Base-by-base conservation (phyloP, 2,113 vertebrate genomes). In the Clarias macrocephalus region DNA sequence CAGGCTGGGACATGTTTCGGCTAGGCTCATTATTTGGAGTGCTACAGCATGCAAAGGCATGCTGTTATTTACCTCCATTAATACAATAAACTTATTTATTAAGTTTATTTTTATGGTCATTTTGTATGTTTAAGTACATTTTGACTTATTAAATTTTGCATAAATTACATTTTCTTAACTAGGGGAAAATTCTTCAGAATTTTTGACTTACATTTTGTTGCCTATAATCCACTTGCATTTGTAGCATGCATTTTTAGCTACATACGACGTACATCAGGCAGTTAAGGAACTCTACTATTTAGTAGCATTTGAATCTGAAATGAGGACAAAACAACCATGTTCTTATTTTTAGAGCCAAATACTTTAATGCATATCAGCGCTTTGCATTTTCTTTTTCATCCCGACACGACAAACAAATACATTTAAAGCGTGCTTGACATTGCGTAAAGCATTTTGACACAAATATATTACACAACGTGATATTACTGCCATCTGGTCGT, bases 401-500 rank as follows among this genome's bases (percentile, higher is more conserved):
- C 42, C 42, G 15, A n/a, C 23, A n/a, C 2, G 7, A 76, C 48
- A 76, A 76, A 76, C 21, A 1, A 33, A 54, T n/a, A 42, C 23
- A n/a, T 54, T 2, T 9, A 21, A 80, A 60, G 56, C 19, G 9
- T 75, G 42, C 52, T n/a, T 76, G 37, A 76, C 16, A 3, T 13
- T 5, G 42, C 28, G 25, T 77, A 5, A 16, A 18, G 23, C 21
- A 54, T 33, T 15, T 21, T 37, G 28, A 18, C 33, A 68, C 28
- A 25, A 5, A 75, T 75, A 37, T 37, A 28, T 28, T n/a, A 56
- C 75, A 77, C 54, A 59, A 21, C 54, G 63, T 79, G 21, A 30
- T 85, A 56, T 80, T 77, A 59, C 68, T 76, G 83, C 48, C 88
- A 85, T 82, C 80, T 72, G 37, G 72, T 89, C 59, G 88, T 75